Conservation (phyloP, 2,797 vertebrate species). For the Smutsia temminckii region DNA sequence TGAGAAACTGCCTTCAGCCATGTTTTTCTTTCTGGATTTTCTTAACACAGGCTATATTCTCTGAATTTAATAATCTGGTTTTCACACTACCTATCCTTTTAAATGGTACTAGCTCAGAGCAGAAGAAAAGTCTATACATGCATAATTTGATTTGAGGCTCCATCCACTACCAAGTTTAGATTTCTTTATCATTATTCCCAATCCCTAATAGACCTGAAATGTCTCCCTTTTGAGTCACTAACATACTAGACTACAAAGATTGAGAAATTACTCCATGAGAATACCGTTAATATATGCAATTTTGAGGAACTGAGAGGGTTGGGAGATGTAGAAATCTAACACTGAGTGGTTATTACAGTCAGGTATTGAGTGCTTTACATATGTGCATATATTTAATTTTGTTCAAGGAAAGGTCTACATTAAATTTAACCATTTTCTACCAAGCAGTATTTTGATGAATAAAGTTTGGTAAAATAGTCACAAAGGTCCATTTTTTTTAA, state of each 20-base stretch:
- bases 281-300: background rate
- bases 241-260: background rate
- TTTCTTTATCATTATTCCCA: background rate
- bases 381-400: slow-evolving; percentile 38
- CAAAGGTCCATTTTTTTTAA: background rate
- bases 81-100: background rate
- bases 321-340: background rate
- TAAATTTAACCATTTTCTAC: slow-evolving; percentile 23
- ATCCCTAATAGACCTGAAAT: background rate
- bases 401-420: background rate
- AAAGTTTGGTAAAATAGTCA: background rate
- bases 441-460: background rate
- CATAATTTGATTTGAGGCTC: background rate
- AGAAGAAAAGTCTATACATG: background rate
- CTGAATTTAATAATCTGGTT: background rate
- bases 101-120: background rate
- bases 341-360: background rate
- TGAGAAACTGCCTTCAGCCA: background rate
- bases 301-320: background rate
- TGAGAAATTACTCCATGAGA: background rate
- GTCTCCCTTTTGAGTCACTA: background rate
- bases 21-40: background rate
- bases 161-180: background rate
- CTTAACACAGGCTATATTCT: background rate
- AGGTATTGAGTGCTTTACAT: background rate